Conservation (phyloP, 2,888 invertebrate genomes). For the Sepioteuthis lessoniana region DNA sequence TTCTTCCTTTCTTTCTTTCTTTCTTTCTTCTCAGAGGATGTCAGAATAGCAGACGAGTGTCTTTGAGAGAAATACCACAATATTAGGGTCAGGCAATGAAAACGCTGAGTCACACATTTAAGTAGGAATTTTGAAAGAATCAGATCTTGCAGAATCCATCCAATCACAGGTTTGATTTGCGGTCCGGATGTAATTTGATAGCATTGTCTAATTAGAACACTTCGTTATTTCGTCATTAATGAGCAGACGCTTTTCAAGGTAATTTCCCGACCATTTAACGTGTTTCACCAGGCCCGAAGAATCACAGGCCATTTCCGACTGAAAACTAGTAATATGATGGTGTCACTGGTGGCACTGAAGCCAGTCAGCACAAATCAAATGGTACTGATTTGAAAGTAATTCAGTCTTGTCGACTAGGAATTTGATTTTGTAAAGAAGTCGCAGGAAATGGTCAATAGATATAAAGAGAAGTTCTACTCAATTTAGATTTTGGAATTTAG, state of each 20-base stretch:
- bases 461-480: neutral
- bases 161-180: neutral
- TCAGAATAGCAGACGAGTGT: too few relatives aligned
- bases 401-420: neutral
- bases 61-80: neutral
- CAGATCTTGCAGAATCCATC: neutral
- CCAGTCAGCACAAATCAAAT: neutral
- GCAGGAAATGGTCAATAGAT: neutral
- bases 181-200: neutral
- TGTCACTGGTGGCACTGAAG: neutral
- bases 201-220: constrained; percentile 20
- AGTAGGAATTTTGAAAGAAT: neutral
- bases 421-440: neutral
- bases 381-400: neutral
- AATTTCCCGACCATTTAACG: neutral
- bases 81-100: neutral
- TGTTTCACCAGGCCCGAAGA: neutral
- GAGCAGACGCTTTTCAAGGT: neutral
- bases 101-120: neutral
- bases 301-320: neutral
- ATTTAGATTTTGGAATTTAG: neutral
- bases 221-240: constrained; percentile 1
- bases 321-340: neutral
- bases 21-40: too few relatives aligned
- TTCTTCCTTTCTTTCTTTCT: too few relatives aligned